phyloP scores from a whole-genome alignment of 2,888 invertebrate genomes.

The Nomada hirtipes region DNA sequence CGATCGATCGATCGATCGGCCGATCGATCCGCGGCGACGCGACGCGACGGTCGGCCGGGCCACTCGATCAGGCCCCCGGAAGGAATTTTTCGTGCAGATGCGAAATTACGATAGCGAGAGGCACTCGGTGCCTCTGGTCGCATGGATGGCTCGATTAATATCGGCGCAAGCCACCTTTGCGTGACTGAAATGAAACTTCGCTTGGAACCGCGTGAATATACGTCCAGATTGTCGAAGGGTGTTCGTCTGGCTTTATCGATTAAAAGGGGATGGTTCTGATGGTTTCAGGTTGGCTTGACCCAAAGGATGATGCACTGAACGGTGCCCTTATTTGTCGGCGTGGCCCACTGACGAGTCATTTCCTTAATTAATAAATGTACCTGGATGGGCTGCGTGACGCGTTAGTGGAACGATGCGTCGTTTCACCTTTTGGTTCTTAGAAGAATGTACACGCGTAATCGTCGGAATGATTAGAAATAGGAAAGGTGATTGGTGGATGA shows the following conservation, averaged over 20 bases:
- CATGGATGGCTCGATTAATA: conserved; percentile 45
- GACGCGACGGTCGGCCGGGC: neutral
- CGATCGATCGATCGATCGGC: conserved; percentile 21
- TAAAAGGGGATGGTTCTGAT: too few relatives aligned
- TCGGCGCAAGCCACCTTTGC: conserved; percentile 17
- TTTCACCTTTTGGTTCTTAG: too few relatives aligned
- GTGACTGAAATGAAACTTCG: conserved; percentile 32
- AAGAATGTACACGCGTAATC: too few relatives aligned
- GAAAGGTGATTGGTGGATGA: too few relatives aligned
- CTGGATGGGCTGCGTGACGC: too few relatives aligned
- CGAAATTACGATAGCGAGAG: conserved; percentile 42
- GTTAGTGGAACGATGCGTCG: too few relatives aligned
- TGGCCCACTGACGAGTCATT: too few relatives aligned
- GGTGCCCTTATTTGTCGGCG: too few relatives aligned
- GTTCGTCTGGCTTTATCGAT: neutral
- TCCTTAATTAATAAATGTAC: too few relatives aligned
- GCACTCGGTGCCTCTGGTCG: neutral
- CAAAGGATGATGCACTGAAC: too few relatives aligned
- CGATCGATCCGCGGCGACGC: conserved; percentile 3
- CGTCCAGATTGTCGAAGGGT: conserved; percentile 13
- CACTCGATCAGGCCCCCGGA: conserved; percentile 27
- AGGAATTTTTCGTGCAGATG: conserved; percentile 45
- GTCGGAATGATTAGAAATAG: too few relatives aligned
- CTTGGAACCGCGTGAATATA: neutral
- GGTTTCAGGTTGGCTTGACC: too few relatives aligned